Conservation (phyloP, 2,888 invertebrate genomes). For the Pachymerium ferrugineum region DNA sequence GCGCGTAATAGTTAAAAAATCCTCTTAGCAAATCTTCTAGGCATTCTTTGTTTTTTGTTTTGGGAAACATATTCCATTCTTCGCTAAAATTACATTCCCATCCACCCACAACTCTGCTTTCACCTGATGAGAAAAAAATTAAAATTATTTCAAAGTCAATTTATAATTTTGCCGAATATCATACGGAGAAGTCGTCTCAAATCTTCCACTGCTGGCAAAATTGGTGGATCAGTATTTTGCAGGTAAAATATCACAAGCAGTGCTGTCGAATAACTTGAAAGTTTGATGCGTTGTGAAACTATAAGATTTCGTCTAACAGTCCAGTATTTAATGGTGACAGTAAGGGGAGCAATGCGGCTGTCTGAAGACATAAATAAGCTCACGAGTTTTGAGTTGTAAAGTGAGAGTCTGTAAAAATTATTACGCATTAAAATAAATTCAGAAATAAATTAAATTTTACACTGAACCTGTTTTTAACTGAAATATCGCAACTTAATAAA, state of each 20-base stretch:
- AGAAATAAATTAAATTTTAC: background rate
- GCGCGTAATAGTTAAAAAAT: background rate
- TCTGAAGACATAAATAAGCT: background rate
- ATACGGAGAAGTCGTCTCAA: background rate
- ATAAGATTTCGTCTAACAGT: background rate
- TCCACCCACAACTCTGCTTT: background rate
- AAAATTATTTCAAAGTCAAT: background rate
- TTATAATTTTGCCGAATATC: background rate
- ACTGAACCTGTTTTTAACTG: background rate
- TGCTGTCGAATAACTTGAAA: background rate
- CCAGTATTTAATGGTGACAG: background rate
- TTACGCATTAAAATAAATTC: background rate
- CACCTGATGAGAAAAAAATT: background rate
- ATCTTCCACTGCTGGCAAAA: background rate
- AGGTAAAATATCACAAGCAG: background rate
- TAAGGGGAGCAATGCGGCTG: background rate
- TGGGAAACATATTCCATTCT: background rate
- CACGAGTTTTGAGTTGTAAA: background rate
- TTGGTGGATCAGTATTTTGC: background rate
- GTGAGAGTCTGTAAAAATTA: background rate
- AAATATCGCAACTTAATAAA: background rate
- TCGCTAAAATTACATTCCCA: conserved; percentile 1
- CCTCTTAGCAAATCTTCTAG: background rate
- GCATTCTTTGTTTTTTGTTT: background rate
- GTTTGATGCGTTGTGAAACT: background rate